These are phyloP conservation scores for Dasysyrphus tricinctus DNA, from an alignment of 2,888 invertebrate genomes.

Conservation along the genomic window DNA sequence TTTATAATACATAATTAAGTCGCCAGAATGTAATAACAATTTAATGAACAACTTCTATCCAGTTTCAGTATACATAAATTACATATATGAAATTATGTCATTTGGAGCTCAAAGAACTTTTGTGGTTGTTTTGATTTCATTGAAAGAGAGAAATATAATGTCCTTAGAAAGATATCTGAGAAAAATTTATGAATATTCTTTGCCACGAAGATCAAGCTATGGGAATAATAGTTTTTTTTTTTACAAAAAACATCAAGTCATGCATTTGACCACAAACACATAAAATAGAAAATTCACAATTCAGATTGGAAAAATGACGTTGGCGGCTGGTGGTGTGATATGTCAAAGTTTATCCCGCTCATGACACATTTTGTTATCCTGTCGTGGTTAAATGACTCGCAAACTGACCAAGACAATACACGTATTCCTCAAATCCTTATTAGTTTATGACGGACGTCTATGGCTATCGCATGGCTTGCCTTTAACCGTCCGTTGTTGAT, in stretches of 20 bases:
- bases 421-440: constrained; percentile 50
- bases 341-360: constrained; percentile 59
- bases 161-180: constrained; percentile 7
- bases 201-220: neutral
- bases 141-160: neutral
- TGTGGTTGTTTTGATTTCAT: constrained; percentile 9
- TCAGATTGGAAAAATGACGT: neutral
- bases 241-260: constrained; percentile 47
- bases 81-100: constrained; percentile 38
- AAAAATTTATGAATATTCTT: constrained; percentile 14
- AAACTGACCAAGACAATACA: constrained; percentile 74
- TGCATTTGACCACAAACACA: constrained; percentile 46
- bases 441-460: constrained; percentile 56
- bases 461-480: constrained; percentile 40
- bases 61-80: neutral
- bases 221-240: neutral
- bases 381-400: constrained; percentile 70
- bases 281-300: constrained; percentile 7
- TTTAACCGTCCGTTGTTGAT: constrained; percentile 5
- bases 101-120: constrained; percentile 39
- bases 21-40: constrained; percentile 31
- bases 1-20: constrained; percentile 68
- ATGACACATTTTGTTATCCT: constrained; percentile 65
- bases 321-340: neutral
- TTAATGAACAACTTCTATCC: constrained; percentile 27